Base-by-base conservation (phyloP, 2,113 vertebrate species). In the Cacatua alba region DNA sequence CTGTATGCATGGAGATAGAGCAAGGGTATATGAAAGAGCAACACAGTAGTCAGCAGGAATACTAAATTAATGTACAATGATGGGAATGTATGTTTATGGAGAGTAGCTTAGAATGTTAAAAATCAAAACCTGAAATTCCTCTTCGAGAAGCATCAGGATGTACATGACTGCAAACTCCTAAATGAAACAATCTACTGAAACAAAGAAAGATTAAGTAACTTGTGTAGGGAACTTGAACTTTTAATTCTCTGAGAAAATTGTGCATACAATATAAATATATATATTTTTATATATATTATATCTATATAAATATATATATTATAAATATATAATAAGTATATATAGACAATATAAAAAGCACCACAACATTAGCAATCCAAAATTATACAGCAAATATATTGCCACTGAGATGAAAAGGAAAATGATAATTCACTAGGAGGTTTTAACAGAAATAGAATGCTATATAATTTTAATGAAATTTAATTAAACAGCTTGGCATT, bases 371-470 rank as follows among this genome's bases (percentile, higher is more conserved):
- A 63, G 68, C 10, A 39, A 43, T 46, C 44, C 43, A 57, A 79
- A 90, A 53, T 51, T 76, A 49, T 31, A 33, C 11, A 46, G 69
- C 77, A 80, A 79, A 71, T 52, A 69, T 2, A 46, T 53, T 39
- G 43, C 28, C 59, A 41, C 33, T 14, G 24, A 68, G 55, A 59
- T 17, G 51, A 89, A 57, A 75, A 86, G 77, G 20, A 77, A 89
- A 89, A 89, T 21, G 11, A 28, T 59, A 72, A 90, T 87, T 82
- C 82, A 79, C 24, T 64, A 46, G 37, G 43, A 76, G 29, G 43
- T 79, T 96, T 84, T 89, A 87, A 93, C 39, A 93, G 93, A 92
- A 97, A 95, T 28, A 96, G 87, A 94, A 82, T 65, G 48, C 92
- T 68, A 57, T 48, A 71, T 86, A 78, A 94, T 91, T 95, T 72